A percentile compares a stretch with the other conserved stretches of the same genome.
These are phyloP conservation scores for Merodon equestris DNA, from an alignment of 2,888 invertebrate species.

Conservation along the genomic window DNA sequence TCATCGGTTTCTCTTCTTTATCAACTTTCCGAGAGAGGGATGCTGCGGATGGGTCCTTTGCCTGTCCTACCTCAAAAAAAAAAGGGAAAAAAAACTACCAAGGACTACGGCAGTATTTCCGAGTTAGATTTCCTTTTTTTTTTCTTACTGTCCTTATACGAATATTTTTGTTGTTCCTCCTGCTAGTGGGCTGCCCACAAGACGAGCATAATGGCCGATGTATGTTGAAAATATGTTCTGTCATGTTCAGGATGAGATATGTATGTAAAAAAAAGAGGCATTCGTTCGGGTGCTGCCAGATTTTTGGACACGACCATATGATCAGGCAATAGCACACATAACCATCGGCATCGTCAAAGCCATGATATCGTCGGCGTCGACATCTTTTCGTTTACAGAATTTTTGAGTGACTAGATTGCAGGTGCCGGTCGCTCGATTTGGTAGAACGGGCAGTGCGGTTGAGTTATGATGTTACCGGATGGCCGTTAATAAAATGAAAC, in stretches of 20 bases:
- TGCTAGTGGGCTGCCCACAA: conserved; percentile 14
- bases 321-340: conserved; percentile 11
- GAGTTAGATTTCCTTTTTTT: conserved; percentile 35
- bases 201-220: too few species aligned
- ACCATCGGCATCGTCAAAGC: neutral
- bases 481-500: conserved; percentile 45
- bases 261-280: conserved; percentile 32
- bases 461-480: conserved; percentile 42
- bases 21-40: neutral
- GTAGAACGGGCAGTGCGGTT: conserved; percentile 36
- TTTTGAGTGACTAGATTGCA: conserved; percentile 45
- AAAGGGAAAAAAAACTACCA: conserved; percentile 16
- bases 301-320: conserved; percentile 44
- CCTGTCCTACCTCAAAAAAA: conserved; percentile 38
- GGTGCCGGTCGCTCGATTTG: conserved; percentile 41
- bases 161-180: conserved; percentile 24
- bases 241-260: conserved; percentile 50
- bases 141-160: conserved; percentile 6
- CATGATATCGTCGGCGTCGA: neutral
- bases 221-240: neutral
- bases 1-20: conserved; percentile 17
- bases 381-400: conserved; percentile 49
- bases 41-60: neutral
- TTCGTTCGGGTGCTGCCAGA: conserved; percentile 28
- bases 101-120: conserved; percentile 58